phyloP scores from a whole-genome alignment of 2,113 vertebrate species.

The Limnothrissa miodon region DNA sequence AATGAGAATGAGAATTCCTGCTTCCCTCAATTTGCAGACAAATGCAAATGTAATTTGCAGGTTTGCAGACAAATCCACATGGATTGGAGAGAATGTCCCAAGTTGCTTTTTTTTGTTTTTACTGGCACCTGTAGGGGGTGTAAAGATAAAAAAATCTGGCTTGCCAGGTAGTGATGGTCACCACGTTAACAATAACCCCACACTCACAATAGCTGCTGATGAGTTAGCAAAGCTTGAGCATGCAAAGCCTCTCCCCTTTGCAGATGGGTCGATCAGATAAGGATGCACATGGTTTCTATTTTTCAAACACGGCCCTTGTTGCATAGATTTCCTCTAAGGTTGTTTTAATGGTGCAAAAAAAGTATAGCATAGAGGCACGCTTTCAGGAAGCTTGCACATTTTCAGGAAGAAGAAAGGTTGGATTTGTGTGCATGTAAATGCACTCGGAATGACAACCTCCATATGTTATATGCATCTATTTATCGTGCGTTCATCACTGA shows the following conservation, averaged over 20 bases:
- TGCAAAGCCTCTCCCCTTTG: neutral
- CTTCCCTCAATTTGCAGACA: too few species aligned
- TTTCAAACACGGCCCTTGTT: neutral
- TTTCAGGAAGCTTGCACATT: neutral
- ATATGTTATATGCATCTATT: neutral
- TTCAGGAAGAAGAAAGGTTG: neutral
- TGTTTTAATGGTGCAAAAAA: neutral
- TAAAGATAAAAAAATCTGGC: too few species aligned
- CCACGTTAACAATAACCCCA: constrained; percentile 15
- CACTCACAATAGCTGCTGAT: neutral
- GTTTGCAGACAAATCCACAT: too few species aligned
- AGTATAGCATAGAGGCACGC: neutral
- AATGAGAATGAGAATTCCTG: too few species aligned
- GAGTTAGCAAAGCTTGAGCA: neutral
- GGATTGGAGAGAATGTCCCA: too few species aligned
- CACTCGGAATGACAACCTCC: neutral
- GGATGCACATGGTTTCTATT: neutral
- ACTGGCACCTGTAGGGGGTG: too few species aligned
- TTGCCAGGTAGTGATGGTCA: constrained; percentile 31
- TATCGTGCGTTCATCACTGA: neutral
- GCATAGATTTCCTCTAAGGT: neutral
- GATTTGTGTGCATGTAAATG: neutral
- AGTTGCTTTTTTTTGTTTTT: too few species aligned
- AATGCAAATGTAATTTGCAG: too few species aligned
- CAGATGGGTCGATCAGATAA: neutral